Evolutionary conservation across 2,113 vertebrate species (phyloP).

Genomic region (Trematocara variabile): DNA sequence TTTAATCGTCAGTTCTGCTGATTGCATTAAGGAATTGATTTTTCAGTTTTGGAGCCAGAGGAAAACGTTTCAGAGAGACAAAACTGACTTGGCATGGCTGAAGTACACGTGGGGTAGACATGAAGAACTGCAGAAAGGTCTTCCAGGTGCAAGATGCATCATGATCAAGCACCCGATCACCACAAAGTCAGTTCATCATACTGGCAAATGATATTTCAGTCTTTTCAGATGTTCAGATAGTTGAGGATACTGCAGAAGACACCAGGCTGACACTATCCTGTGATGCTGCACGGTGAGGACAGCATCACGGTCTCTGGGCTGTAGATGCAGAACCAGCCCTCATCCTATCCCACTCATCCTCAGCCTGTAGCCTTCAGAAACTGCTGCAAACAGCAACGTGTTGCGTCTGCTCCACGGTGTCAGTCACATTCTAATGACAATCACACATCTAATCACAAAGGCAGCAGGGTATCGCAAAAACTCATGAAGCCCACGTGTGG

Average conservation of each 20-base stretch:
- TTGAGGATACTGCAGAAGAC: not conserved
- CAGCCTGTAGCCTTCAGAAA: not conserved
- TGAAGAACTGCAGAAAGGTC: not conserved
- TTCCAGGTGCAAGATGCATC: not conserved
- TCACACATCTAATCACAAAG: not conserved
- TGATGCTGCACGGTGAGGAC: not conserved
- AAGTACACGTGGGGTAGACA: accelerated
- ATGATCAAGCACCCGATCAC: not conserved
- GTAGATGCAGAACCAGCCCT: not conserved
- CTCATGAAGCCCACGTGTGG: not conserved
- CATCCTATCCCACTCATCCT: not conserved
- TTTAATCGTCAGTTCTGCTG: not conserved
- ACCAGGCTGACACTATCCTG: not conserved
- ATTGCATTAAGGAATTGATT: not conserved
- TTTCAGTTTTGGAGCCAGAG: not conserved
- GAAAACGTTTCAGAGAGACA: not conserved
- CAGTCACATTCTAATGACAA: not conserved
- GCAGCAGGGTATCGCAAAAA: not conserved
- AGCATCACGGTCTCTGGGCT: not conserved
- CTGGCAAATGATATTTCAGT: not conserved
- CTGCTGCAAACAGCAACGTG: not conserved
- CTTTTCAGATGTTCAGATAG: not conserved
- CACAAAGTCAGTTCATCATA: not conserved
- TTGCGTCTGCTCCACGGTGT: not conserved
- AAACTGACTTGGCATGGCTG: not conserved